Percentiles rank a stretch among this genome's conserved stretches.
Evolutionary conservation across 1,140 invertebrate genomes (phyloP).

Genomic region (Aphaenogaster floridana): DNA sequence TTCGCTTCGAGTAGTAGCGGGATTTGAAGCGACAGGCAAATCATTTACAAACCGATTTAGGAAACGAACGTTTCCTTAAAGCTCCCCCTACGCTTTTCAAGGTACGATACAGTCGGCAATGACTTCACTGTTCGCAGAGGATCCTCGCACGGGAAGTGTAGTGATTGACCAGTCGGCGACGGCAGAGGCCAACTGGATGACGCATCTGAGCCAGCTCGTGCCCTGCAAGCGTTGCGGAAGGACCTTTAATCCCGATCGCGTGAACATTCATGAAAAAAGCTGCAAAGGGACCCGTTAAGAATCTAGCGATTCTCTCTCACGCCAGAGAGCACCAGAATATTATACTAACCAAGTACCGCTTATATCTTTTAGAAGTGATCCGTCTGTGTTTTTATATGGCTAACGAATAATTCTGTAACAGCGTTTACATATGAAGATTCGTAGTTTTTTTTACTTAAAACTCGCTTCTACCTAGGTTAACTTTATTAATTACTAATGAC

Average conservation of each 20-base stretch:
- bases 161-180: conserved; percentile 53
- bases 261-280: conserved; percentile 89
- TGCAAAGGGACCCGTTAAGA: conserved; percentile 86
- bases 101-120: conserved; percentile 14
- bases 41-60: background rate
- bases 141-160: conserved; percentile 49
- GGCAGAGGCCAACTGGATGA: conserved; percentile 88
- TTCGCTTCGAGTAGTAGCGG: background rate
- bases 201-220: conserved; percentile 88
- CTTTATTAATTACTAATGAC: background rate
- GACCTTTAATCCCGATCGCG: conserved; percentile 91
- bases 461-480: background rate
- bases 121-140: conserved; percentile 63
- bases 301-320: background rate
- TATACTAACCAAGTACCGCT: conserved; percentile 25
- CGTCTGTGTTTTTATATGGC: conserved; percentile 33
- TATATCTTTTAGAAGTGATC: conserved; percentile 18
- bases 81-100: conserved; percentile 24
- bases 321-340: background rate
- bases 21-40: background rate
- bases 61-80: background rate
- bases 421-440: background rate
- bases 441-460: conserved; percentile 11
- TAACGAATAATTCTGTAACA: conserved; percentile 29
- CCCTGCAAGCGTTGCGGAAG: conserved; percentile 90